Evolutionary conservation across 1,140 invertebrate species (phyloP), one percentile per base, ranked within the genome.

Genomic region (Euglossa dilemma): DNA sequence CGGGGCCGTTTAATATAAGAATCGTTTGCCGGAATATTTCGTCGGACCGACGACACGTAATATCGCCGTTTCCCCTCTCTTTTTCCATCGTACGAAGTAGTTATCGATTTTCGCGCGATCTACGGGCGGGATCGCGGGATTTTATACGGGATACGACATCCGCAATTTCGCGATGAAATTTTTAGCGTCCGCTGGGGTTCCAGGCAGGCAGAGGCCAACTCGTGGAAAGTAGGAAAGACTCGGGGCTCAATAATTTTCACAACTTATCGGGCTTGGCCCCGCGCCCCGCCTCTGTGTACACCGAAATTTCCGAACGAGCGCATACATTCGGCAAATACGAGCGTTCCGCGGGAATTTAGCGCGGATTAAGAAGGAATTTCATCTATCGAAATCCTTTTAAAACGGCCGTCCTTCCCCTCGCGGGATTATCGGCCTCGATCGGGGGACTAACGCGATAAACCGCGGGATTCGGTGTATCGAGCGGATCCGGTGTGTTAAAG

Each of bases 321-420:
- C 63, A 14, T 75, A 76, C 16, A 43, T 56, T 82, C 63, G 28
- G 43, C 61, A 67, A 76, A 67, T 67, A 76, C 52, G 72, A 59
- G n/a, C 47, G 28, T 64, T 54, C 36, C 78, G 28, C 59, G 70
- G 23, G 80, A 76, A 67, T 82, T 57, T 50, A 74, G 8, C 72
- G 20, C 16, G 52, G 72, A 80, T 80, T 80, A 82, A 67, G 72
- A 75, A 56, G 71, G 64, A 82, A 67, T 76, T 82, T 76, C 63
- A 67, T 82, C 63, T n/a, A 67, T 57, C 36, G 52, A 54, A 67
- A 67, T 67, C 80, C 72, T 75, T 82, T 69, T 54, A 80, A 45
- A 74, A 73, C 47, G 70, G 25, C 18, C 28, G 2, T 18, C 28
- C 23, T 11, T 23, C 12, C 63, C 18, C 14, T 2, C 20, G 3